A percentile compares a stretch with the other conserved stretches of the same genome.
Evolutionary conservation across 1,140 invertebrate genomes (phyloP).

Genomic region (Lordiphosa collinella): DNA sequence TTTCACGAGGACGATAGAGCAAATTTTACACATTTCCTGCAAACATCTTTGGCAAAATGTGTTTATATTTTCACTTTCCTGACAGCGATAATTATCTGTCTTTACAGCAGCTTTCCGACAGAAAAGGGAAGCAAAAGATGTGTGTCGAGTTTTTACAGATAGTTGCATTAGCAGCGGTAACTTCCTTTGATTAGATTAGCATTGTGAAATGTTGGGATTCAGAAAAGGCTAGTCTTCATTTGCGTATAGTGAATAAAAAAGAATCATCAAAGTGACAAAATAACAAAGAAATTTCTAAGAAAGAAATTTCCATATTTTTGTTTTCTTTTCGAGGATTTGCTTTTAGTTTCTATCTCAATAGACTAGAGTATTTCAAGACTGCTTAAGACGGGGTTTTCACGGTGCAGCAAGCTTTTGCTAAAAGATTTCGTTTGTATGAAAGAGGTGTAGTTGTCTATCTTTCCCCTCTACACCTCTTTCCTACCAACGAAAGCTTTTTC

Average conservation of each 20-base stretch:
- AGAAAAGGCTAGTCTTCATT: slow-evolving; percentile 2
- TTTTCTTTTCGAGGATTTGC: no score
- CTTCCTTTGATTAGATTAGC: slow-evolving; percentile 64
- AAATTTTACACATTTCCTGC: slow-evolving; percentile 66
- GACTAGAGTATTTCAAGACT: no score
- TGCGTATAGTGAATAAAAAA: neutral
- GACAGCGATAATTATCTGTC: slow-evolving; percentile 38
- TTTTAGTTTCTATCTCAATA: no score
- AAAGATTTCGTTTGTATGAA: no score
- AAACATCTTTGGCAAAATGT: slow-evolving; percentile 42
- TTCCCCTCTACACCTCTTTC: no score
- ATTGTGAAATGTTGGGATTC: neutral
- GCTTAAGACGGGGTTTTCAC: no score
- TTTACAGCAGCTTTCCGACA: slow-evolving; percentile 40
- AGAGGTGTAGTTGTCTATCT: no score
- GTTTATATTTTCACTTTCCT: slow-evolving; percentile 55
- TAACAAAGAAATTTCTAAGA: no score
- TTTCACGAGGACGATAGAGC: slow-evolving; percentile 44
- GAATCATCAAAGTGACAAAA: neutral
- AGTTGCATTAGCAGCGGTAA: slow-evolving; percentile 52
- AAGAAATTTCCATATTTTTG: no score
- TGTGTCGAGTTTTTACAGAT: slow-evolving; percentile 17
- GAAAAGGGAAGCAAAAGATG: slow-evolving; percentile 33
- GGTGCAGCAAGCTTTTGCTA: no score
- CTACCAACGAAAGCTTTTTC: no score